Conservation (phyloP, 2,113 vertebrate species). For the Deroptyus accipitrinus region DNA sequence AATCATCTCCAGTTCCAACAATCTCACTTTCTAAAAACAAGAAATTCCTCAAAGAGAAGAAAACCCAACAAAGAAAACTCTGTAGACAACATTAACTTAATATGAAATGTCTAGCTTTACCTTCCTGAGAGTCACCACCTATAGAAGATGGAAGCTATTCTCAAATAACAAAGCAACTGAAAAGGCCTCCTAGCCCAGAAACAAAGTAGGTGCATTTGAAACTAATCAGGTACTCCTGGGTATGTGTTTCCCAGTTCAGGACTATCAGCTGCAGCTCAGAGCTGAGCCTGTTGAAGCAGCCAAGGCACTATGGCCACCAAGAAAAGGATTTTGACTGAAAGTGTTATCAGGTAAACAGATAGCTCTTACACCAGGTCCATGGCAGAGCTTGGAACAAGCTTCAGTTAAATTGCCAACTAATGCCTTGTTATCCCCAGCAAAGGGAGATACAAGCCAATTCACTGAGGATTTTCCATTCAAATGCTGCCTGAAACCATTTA, state of each 20-base stretch:
- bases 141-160: neutral
- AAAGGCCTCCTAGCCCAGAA: neutral
- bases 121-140: neutral
- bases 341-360: neutral
- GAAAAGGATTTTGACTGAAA: neutral
- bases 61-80: neutral
- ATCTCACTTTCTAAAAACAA: neutral
- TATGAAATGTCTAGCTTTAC: neutral
- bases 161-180: neutral
- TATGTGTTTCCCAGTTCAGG: neutral
- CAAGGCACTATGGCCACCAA: neutral
- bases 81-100: neutral
- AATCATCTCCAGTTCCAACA: neutral
- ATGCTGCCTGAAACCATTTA: neutral
- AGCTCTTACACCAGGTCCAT: neutral
- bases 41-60: neutral
- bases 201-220: neutral
- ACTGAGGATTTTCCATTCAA: neutral
- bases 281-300: neutral
- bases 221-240: rapidly evolving
- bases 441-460: neutral
- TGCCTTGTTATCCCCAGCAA: neutral
- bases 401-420: neutral
- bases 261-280: neutral
- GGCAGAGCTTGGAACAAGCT: neutral